Evolutionary conservation across 2,888 invertebrate genomes (phyloP).

Genomic region (Pinctada fucata): DNA sequence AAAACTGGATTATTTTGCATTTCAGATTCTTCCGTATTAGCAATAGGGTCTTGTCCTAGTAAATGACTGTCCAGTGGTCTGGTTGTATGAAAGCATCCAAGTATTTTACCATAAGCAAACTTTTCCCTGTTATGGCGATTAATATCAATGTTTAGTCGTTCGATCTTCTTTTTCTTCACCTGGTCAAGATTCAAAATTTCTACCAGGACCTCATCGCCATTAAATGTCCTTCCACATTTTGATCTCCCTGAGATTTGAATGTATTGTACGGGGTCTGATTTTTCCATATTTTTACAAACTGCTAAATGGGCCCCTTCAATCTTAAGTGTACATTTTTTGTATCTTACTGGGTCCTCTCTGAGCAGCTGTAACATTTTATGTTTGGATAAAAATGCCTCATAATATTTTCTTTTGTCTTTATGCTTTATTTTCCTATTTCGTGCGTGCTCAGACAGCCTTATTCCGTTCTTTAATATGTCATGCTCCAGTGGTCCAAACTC

Average conservation of each 20-base stretch:
- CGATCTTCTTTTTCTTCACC: not conserved
- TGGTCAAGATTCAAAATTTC: constrained; percentile 43
- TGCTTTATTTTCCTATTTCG: not conserved
- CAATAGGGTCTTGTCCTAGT: not conserved
- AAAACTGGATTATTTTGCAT: constrained; percentile 46
- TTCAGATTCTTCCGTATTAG: not conserved
- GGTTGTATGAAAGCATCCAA: constrained; percentile 46
- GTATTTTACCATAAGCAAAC: constrained; percentile 51
- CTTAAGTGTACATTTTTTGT: constrained; percentile 44
- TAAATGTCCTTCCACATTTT: constrained; percentile 53
- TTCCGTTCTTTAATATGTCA: not conserved
- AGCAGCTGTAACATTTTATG: not conserved
- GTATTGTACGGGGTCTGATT: constrained; percentile 18
- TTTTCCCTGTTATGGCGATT: constrained; percentile 27
- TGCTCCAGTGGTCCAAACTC: not conserved
- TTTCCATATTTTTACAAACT: constrained; percentile 41
- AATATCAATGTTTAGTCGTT: constrained; percentile 21
- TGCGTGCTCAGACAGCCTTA: not conserved
- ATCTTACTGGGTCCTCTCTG: constrained; percentile 37
- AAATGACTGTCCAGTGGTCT: constrained; percentile 24
- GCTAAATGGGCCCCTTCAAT: constrained; percentile 49
- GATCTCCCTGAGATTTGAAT: constrained; percentile 56
- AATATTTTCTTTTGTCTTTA: not conserved
- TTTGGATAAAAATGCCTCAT: constrained; percentile 7
- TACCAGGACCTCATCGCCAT: constrained; percentile 54